Evolutionary conservation across 2,888 invertebrate species (phyloP).

Genomic region (Cantharis nigra): DNA sequence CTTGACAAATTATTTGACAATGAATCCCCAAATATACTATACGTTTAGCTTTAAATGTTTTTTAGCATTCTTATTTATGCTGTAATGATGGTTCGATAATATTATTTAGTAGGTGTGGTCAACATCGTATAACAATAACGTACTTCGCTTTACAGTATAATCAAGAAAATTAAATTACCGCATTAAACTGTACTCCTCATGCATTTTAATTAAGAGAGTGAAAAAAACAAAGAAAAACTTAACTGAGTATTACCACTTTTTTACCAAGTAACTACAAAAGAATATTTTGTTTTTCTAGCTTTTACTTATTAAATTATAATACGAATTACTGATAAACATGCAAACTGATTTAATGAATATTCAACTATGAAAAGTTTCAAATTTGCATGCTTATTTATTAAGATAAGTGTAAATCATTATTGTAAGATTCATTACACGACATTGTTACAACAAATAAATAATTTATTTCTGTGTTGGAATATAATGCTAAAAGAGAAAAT

Average conservation of each 20-base stretch:
- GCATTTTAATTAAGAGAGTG: neutral
- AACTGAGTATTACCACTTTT: neutral
- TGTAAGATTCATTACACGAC: neutral
- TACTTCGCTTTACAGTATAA: neutral
- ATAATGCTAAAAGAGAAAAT: neutral
- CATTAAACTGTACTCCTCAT: neutral
- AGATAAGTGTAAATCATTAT: neutral
- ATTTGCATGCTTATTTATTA: neutral
- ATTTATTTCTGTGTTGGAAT: neutral
- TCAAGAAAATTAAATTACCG: neutral
- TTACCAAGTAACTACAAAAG: neutral
- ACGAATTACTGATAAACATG: neutral
- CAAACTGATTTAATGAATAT: neutral
- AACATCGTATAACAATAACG: neutral
- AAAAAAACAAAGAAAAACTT: neutral
- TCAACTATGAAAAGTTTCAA: neutral
- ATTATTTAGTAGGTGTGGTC: neutral
- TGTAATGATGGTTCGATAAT: neutral
- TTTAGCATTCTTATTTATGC: neutral
- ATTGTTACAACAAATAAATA: neutral
- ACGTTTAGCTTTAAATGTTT: neutral
- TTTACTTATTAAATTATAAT: neutral
- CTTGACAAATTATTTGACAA: neutral
- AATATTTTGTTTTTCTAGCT: neutral
- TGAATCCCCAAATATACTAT: neutral